Evolutionary conservation across 2,797 vertebrate species (phyloP).

Genomic region (Epinephelus malabaricus): DNA sequence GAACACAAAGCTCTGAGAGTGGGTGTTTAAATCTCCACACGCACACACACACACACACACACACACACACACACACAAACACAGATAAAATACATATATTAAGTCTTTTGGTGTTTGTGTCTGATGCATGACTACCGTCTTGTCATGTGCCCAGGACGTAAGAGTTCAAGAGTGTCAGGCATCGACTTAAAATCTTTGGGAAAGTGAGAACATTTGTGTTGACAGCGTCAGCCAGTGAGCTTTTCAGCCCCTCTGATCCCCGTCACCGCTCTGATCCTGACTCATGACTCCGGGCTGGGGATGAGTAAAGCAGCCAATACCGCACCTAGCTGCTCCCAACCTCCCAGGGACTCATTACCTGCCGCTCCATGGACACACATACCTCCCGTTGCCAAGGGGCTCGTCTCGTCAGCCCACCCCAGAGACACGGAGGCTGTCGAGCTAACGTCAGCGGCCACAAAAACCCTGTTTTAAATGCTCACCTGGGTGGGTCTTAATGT

Average conservation of each 20-base stretch:
- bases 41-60: neutral
- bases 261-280: conserved; percentile 37
- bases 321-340: conserved; percentile 52
- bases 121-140: neutral
- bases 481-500: conserved; percentile 18
- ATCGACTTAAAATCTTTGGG: conserved; percentile 26
- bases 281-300: conserved; percentile 48
- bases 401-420: conserved; percentile 55
- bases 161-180: conserved; percentile 1
- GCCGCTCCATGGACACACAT: conserved; percentile 57
- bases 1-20: conserved; percentile 11
- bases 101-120: neutral
- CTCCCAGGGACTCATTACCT: conserved; percentile 82
- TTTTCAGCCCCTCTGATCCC: conserved; percentile 18
- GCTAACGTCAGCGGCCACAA: conserved; percentile 25
- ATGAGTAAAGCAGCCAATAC: conserved; percentile 51
- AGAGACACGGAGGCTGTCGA: conserved; percentile 50
- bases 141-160: neutral
- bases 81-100: neutral
- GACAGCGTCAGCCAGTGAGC: conserved; percentile 16
- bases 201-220: conserved; percentile 19
- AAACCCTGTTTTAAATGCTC: conserved; percentile 44
- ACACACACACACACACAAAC: neutral
- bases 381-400: conserved; percentile 68
- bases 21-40: neutral